Base-by-base conservation (phyloP, 2,888 invertebrate species). In the Acanthopleura granulata region DNA sequence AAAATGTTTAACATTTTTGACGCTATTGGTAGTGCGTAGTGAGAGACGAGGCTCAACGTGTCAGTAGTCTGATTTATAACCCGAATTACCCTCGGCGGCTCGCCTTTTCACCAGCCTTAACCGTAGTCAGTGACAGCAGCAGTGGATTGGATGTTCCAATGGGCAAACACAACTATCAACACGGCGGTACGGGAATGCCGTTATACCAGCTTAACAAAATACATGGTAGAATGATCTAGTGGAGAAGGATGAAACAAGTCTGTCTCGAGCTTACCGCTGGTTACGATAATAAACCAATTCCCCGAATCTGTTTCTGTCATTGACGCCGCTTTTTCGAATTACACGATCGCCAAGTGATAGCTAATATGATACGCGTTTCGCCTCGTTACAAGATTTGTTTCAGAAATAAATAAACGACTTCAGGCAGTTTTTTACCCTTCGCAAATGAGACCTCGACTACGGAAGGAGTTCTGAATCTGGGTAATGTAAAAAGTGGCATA, bases 1-100 rank as follows among this genome's bases (percentile, higher is more conserved):
- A 66, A 66, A 66, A 66, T 66, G 66, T 66, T 66, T 66, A 66
- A 66, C 66, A 66, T 66, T 66, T 66, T 66, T 66, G 22, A 15
- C 29, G 66, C 18, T 66, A 66, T 66, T 66, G 66, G 27, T 66
- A 22, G 22, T 16, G 29, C 29, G 29, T 27, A 66, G 25, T 66
- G 66, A 66, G 29, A 66, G 66, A 66, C 25, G 66, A 3, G 66
- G 66, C 25, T 66, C 22, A 25, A 15, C 22, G 66, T 66, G 66
- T 66, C 66, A 66, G 66, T 27, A 27, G 4, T 18, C 25, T 66
- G 66, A 66, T 66, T 66, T 66, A 66, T 66, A 27, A 66, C 22
- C 22, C 22, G 16, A 27, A 66, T 22, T 22, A 15, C 29, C 22
- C 22, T 16, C 15, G 29, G 4, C 25, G 16, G 29, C 66, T 22